These are phyloP conservation scores for Hoplostethus mediterraneus DNA, from an alignment of 2,797 vertebrate genomes.

Conservation along the genomic window DNA sequence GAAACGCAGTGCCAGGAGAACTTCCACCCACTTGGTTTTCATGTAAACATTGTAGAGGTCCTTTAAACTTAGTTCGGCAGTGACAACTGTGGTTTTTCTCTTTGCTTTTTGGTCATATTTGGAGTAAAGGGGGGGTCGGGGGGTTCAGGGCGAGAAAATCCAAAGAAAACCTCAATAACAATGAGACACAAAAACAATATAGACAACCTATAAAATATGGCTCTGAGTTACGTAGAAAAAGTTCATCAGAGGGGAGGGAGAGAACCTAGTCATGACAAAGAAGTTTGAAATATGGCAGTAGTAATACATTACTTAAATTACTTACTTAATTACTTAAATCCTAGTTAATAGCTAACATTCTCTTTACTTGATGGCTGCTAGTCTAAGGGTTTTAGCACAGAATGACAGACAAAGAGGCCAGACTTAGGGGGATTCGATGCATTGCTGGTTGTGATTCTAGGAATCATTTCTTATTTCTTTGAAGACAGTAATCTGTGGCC, in stretches of 20 bases:
- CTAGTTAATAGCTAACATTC: slow-evolving; percentile 31
- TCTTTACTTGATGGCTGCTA: slow-evolving; percentile 46
- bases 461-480: slow-evolving; percentile 46
- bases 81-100: slow-evolving; percentile 77
- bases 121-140: slow-evolving; percentile 56
- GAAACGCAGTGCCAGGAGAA: slow-evolving; percentile 65
- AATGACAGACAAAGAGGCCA: neutral
- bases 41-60: slow-evolving; percentile 85
- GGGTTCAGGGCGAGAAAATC: slow-evolving; percentile 40
- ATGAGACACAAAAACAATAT: slow-evolving; percentile 83
- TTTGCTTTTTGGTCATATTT: slow-evolving; percentile 74
- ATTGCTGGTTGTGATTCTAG: slow-evolving; percentile 51
- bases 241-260: slow-evolving; percentile 73
- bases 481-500: slow-evolving; percentile 45
- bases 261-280: slow-evolving; percentile 74
- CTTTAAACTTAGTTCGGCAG: slow-evolving; percentile 80
- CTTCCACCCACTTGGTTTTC: slow-evolving; percentile 73
- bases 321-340: too few species aligned
- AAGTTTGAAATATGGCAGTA: slow-evolving; percentile 82
- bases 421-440: slow-evolving; percentile 34
- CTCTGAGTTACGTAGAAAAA: slow-evolving; percentile 87
- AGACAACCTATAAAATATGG: slow-evolving; percentile 87
- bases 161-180: slow-evolving; percentile 73
- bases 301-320: slow-evolving; percentile 75
- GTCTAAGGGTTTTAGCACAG: slow-evolving; percentile 22